phyloP scores from a whole-genome alignment of 2,797 vertebrate species.

The Botia almorhae region DNA sequence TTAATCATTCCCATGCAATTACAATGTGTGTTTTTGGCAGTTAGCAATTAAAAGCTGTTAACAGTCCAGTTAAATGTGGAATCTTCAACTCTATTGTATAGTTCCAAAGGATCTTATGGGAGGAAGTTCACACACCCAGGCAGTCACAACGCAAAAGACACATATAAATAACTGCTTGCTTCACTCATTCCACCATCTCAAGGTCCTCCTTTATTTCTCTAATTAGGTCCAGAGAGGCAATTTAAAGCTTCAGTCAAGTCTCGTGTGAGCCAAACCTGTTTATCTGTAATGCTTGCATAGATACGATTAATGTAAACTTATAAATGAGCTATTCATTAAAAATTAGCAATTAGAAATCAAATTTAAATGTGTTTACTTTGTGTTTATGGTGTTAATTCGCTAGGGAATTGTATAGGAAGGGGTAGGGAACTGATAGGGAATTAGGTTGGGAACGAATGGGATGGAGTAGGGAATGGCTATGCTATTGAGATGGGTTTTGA shows the following conservation, averaged over 20 bases:
- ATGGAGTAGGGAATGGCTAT: neutral
- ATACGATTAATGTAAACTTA: slow-evolving; percentile 5
- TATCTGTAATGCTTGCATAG: neutral
- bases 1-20: slow-evolving; percentile 20
- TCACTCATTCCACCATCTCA: neutral
- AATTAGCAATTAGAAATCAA: no score
- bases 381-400: slow-evolving; percentile 1
- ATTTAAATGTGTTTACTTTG: neutral
- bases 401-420: neutral
- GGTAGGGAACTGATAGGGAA: neutral
- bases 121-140: neutral
- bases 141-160: neutral
- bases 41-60: neutral
- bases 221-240: slow-evolving; percentile 36
- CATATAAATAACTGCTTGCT: slow-evolving; percentile 9
- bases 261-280: slow-evolving; percentile 3
- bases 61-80: neutral
- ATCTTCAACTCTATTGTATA: neutral
- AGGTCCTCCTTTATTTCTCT: slow-evolving; percentile 5
- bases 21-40: neutral
- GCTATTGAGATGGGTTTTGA: neutral
- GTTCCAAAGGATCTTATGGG: neutral
- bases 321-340: no score
- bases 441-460: neutral
- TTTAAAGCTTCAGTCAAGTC: slow-evolving; percentile 1